Base-by-base conservation (phyloP, 1,140 invertebrate genomes). In the Zaprionus nigranus region DNA sequence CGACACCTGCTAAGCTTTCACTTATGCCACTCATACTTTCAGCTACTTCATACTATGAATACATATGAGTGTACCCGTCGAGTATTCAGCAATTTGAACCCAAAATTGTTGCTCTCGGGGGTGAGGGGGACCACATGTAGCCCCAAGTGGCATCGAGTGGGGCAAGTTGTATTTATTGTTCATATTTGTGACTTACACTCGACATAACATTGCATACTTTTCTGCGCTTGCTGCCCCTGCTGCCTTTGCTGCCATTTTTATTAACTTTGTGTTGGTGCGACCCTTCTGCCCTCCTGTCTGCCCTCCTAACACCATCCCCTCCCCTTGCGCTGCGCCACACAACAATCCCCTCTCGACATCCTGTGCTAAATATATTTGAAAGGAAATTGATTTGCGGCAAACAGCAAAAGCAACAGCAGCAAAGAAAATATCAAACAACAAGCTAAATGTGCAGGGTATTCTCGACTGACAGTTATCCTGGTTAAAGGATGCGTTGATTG, bases 291-390 rank as follows among this genome's bases (percentile, higher is more conserved):
- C n/a, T 13, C 0, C 40, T 17, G 0, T 7, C 40, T 0, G 6
- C 40, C 15, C 15, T 40, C 1, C 65, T n/a, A n/a, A n/a, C n/a
- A n/a, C n/a, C n/a, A n/a, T 67, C 56, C 54, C 36, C 22, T n/a
- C 40, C 46, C 28, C 58, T n/a, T 5, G 3, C 4, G 7, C 36
- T 17, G n/a, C 11, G 40, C 7, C 40, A n/a, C 40, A 46, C 6
- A 46, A 46, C 40, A 46, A 46, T 28, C 12, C 38, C 13, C 22
- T 28, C 54, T 64, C 26, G 7, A 69, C 64, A 79, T 82, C 76
- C 82, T 86, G 82, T 53, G 76, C 82, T 86, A 86, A 86, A 86
- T 82, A 82, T 86, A 86, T 86, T 86, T 79, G 71, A 86, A 77
- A 79, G 82, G 72, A 86, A 86, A 86, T 86, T 86, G 82, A 86